Percentiles rank a stretch among this genome's conserved stretches.
Evolutionary conservation across 2,888 invertebrate species (phyloP).

Genomic region (Mythimna loreyi): DNA sequence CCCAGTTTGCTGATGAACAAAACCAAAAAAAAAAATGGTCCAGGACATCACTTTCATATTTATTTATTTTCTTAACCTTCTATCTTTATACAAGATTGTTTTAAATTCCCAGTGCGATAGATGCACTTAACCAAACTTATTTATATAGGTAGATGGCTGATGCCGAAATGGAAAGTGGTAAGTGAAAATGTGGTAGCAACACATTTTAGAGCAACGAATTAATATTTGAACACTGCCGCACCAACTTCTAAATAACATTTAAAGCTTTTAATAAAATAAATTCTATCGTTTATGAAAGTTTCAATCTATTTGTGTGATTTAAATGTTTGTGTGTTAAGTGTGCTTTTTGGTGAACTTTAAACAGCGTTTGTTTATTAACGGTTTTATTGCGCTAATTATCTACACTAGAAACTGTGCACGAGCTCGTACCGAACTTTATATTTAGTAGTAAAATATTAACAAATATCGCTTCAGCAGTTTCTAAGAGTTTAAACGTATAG

Average conservation of each 20-base stretch:
- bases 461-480: background rate
- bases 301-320: background rate
- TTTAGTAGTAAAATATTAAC: constrained; percentile 4
- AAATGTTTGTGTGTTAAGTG: background rate
- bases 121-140: no score
- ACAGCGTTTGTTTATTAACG: background rate
- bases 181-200: background rate
- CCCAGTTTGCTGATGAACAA: no score
- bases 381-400: background rate
- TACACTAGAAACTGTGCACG: background rate
- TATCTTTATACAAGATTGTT: no score
- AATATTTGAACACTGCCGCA: background rate
- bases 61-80: no score
- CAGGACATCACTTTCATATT: no score
- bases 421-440: background rate
- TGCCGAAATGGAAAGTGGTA: background rate
- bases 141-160: no score
- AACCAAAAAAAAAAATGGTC: no score
- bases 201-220: background rate
- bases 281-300: background rate
- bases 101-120: no score
- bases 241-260: background rate
- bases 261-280: background rate
- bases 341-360: background rate
- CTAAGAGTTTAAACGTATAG: background rate